phyloP scores from a whole-genome alignment of 2,113 vertebrate genomes.

The Rynchops niger region DNA sequence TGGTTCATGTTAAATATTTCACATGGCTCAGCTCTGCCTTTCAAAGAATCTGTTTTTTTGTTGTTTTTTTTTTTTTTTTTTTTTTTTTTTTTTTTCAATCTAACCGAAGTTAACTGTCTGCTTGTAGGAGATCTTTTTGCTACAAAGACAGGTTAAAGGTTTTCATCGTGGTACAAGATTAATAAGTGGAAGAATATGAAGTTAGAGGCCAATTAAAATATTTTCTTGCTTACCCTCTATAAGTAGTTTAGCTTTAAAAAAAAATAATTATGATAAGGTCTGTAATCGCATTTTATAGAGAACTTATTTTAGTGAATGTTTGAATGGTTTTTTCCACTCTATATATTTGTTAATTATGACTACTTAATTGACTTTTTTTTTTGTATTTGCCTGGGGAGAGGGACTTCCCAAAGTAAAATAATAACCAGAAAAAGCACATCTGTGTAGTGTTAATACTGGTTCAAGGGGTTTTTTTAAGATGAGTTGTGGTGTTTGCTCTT shows the following conservation, averaged over 20 bases:
- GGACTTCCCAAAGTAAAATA: not conserved
- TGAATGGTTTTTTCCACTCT: not conserved
- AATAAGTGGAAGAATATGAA: not conserved
- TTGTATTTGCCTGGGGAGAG: not conserved
- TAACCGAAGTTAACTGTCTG: not conserved
- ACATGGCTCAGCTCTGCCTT: not conserved
- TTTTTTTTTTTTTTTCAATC: too few relatives aligned
- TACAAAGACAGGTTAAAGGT: not conserved
- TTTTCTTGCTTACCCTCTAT: not conserved
- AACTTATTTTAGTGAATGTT: not conserved
- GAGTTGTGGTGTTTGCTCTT: not conserved
- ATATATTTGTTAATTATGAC: not conserved
- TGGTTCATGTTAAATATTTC: conserved; percentile 17
- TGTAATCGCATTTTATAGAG: not conserved
- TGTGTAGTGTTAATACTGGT: not conserved
- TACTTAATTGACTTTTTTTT: not conserved
- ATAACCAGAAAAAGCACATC: not conserved
- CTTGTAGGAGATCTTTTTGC: not conserved
- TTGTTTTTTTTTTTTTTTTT: too few relatives aligned
- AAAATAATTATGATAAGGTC: not conserved
- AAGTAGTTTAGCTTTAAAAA: not conserved
- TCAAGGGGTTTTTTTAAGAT: not conserved
- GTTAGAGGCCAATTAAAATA: not conserved
- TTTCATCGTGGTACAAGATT: not conserved
- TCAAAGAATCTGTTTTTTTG: not conserved